phyloP scores from a whole-genome alignment of 2,888 invertebrate genomes.

The Caenorhabditis plicata region DNA sequence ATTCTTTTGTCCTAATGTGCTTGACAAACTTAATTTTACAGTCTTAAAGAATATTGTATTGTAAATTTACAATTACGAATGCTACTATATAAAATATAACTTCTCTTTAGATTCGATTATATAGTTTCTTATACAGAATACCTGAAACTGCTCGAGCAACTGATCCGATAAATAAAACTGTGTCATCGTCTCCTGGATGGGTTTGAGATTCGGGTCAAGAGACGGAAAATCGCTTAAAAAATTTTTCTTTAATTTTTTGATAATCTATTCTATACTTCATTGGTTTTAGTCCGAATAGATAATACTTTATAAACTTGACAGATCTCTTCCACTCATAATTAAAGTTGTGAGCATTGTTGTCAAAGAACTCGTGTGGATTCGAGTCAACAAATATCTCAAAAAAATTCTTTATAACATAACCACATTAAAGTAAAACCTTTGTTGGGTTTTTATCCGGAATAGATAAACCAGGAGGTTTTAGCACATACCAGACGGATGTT shows the following conservation, averaged over 20 bases:
- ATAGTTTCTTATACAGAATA: too few relatives aligned
- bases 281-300: conserved; percentile 19
- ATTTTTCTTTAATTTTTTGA: not conserved
- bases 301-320: conserved; percentile 35
- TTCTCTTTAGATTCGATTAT: too few relatives aligned
- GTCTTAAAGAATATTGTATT: too few relatives aligned
- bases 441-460: conserved; percentile 59
- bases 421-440: conserved; percentile 11
- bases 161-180: too few relatives aligned
- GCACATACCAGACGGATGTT: conserved; percentile 18
- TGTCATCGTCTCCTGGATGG: too few relatives aligned
- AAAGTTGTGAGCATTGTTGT: conserved; percentile 47
- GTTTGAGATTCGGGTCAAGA: conserved; percentile 13
- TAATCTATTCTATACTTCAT: conserved; percentile 7
- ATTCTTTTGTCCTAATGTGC: too few relatives aligned
- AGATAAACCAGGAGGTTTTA: conserved; percentile 31
- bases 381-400: conserved; percentile 51
- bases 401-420: not conserved
- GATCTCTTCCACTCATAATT: conserved; percentile 42
- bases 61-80: too few relatives aligned
- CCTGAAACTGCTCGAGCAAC: too few relatives aligned
- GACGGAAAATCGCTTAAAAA: conserved; percentile 13
- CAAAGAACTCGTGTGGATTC: conserved; percentile 54
- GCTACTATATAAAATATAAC: too few relatives aligned
- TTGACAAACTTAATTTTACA: too few relatives aligned